Base-by-base conservation (phyloP, 2,888 invertebrate genomes). In the Eledona agricola region DNA sequence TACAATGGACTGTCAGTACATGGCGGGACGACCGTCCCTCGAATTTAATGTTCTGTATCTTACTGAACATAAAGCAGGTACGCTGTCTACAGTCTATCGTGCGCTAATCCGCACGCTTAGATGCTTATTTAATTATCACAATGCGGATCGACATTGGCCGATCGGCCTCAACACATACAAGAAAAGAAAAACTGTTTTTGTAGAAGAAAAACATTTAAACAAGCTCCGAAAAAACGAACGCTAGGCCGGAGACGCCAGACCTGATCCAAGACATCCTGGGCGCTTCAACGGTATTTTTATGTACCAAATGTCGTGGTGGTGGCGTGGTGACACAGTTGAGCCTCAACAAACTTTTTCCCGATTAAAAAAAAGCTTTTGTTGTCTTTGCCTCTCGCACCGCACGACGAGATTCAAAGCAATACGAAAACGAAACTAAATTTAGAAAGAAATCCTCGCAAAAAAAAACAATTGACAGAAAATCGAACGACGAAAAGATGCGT, bases 1-100 rank as follows among this genome's bases (percentile, higher is more conserved):
- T 69, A 71, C 65, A 65, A 73, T 73, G 72, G 72, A 72, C 72
- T 72, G 72, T 72, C 72, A 73, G 72, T 72, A 71, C 71, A 61
- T 49, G 50, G 43, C 37, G 51, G 43, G 45, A 45, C 38, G 19
- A 20, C 7, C 22, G 28, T 29, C 40, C 43, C 51, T 42, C 35
- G 16, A 59, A 63, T 61, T 61, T 59, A 56, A 66, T 60, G 66
- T 66, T 67, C 69, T 65, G 67, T 70, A 68, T 67, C 66, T 71
- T 66, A 69, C 66, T 67, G 68, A 71, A 70, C 65, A 61, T 60
- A 66, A 70, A 70, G 69, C 71, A 71, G 71, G 71, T 71, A 71
- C 71, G 70, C 67, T 67, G 67, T 70, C 71, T 71, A 71, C 71
- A 71, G 69, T 71, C 70, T 70, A 69, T 68, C 65, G 66, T 65